Conservation (phyloP, 2,888 invertebrate species). For the Omphaloscelis lunosa region DNA sequence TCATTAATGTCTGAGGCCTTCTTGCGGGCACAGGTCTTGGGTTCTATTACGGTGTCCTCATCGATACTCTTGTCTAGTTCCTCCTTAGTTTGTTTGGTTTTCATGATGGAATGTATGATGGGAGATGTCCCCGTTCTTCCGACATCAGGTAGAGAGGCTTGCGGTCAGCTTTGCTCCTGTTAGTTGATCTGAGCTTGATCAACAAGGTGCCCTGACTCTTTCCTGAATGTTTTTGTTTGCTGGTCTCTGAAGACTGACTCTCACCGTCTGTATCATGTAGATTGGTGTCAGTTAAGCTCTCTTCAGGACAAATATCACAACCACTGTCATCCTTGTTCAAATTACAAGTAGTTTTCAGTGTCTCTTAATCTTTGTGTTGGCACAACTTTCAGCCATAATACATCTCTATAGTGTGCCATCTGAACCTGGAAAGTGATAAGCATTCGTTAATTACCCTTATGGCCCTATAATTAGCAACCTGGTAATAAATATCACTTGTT, state of each 20-base stretch:
- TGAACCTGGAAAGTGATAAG: slow-evolving; percentile 81
- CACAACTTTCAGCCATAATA: slow-evolving; percentile 76
- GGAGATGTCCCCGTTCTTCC: slow-evolving; percentile 85
- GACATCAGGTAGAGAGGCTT: slow-evolving; percentile 87
- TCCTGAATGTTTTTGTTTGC: slow-evolving; percentile 47
- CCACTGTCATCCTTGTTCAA: slow-evolving; percentile 67
- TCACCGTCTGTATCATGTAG: slow-evolving; percentile 59
- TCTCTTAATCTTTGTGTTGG: slow-evolving; percentile 72
- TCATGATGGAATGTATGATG: slow-evolving; percentile 90
- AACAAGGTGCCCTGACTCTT: slow-evolving; percentile 64
- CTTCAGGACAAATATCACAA: slow-evolving; percentile 69
- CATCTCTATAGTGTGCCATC: slow-evolving; percentile 76
- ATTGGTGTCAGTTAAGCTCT: slow-evolving; percentile 60
- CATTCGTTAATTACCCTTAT: slow-evolving; percentile 66
- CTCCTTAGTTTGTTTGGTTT: slow-evolving; percentile 88
- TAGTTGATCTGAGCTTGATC: slow-evolving; percentile 74
- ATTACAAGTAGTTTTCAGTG: slow-evolving; percentile 64
- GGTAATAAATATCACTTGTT: slow-evolving; percentile 72
- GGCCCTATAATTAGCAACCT: slow-evolving; percentile 72
- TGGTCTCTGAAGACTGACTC: slow-evolving; percentile 52
- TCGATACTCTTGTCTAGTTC: slow-evolving; percentile 86
- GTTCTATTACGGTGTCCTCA: slow-evolving; percentile 85
- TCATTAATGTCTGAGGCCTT: slow-evolving; percentile 85
- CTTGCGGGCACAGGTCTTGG: slow-evolving; percentile 88
- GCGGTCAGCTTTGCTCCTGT: slow-evolving; percentile 72